phyloP scores from a whole-genome alignment of 2,888 invertebrate species.

The Folsomia candida region DNA sequence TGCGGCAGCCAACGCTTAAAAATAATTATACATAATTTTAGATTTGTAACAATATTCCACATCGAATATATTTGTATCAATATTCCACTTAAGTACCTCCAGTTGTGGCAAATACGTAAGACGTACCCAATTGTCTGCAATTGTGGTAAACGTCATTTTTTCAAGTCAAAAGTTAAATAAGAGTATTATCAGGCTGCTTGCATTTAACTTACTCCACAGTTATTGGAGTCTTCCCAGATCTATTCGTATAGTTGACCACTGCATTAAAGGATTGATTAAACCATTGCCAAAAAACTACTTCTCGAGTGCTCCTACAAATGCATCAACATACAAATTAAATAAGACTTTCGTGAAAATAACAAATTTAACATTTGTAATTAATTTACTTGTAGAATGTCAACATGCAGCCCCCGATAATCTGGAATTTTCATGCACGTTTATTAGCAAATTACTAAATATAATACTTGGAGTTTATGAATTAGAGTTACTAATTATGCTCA shows the following conservation, averaged over 20 bases:
- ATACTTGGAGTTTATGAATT: no score
- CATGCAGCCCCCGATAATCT: slow-evolving; percentile 95
- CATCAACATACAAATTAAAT: slow-evolving; percentile 3
- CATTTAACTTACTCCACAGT: slow-evolving; percentile 58
- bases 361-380: neutral
- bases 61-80: no score
- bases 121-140: slow-evolving; percentile 69
- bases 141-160: slow-evolving; percentile 12
- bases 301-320: slow-evolving; percentile 69
- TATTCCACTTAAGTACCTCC: no score
- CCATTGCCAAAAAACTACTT: slow-evolving; percentile 98
- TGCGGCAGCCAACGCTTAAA: slow-evolving; percentile 86
- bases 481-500: no score
- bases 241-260: slow-evolving; percentile 96
- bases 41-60: no score
- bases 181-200: no score
- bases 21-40: no score
- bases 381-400: slow-evolving; percentile 80
- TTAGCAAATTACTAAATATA: no score
- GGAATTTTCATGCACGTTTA: no score
- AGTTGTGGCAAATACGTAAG: slow-evolving; percentile 84
- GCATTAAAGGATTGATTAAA: slow-evolving; percentile 97
- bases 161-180: no score
- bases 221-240: slow-evolving; percentile 74
- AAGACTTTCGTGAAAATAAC: no score